Evolutionary conservation across 2,113 vertebrate genomes (phyloP).

Genomic region (Rallus limicola): DNA sequence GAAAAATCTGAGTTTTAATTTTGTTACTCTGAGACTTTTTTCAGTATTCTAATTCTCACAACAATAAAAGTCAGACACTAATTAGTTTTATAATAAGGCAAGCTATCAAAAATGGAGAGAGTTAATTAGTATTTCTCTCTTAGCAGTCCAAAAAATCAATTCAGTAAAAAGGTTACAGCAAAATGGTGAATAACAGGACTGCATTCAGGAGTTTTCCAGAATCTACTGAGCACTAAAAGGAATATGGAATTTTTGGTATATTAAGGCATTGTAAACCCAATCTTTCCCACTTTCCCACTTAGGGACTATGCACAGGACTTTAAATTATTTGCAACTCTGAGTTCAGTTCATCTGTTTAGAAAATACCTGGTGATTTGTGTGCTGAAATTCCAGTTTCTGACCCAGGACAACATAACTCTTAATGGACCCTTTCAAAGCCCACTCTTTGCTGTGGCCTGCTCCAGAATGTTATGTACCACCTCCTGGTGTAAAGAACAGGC

Average conservation of each 20-base stretch:
- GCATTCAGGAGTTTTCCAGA: neutral
- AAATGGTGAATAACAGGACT: neutral
- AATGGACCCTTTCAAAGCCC: neutral
- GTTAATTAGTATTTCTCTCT: conserved; percentile 35
- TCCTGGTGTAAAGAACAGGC: neutral
- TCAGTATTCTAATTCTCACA: conserved; percentile 23
- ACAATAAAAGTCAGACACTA: conserved; percentile 37
- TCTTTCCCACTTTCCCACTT: neutral
- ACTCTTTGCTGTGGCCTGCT: neutral
- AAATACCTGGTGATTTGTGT: neutral
- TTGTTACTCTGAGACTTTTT: conserved; percentile 9
- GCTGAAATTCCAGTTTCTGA: neutral
- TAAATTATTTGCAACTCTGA: neutral
- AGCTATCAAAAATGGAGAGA: conserved; percentile 1
- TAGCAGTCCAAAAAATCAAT: neutral
- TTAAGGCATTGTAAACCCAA: neutral
- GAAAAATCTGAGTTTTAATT: conserved; percentile 18
- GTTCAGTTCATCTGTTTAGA: neutral
- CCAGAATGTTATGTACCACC: neutral
- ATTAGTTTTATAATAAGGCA: conserved; percentile 59
- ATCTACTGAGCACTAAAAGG: neutral
- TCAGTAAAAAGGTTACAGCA: neutral
- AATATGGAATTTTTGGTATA: neutral
- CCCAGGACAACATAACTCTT: neutral
- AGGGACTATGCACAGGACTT: neutral